Percentiles rank a stretch among this genome's conserved stretches.
Evolutionary conservation across 2,888 invertebrate genomes (phyloP).

Genomic region (Torymus auratus): DNA sequence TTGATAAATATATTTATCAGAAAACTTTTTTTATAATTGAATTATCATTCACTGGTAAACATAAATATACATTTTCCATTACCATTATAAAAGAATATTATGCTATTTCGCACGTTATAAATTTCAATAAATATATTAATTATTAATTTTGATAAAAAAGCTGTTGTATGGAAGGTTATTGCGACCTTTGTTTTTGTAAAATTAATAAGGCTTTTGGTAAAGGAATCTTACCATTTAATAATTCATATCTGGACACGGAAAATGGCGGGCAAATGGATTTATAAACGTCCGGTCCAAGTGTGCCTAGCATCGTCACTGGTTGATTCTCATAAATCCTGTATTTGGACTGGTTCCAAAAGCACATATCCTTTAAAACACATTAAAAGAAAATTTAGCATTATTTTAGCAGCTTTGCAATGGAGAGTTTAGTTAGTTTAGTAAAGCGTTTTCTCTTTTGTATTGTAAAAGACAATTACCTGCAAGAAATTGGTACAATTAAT

Average conservation of each 20-base stretch:
- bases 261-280: slow-evolving; percentile 78
- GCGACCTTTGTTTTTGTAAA: too few species aligned
- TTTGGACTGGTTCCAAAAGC: slow-evolving; percentile 71
- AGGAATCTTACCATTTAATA: slow-evolving; percentile 74
- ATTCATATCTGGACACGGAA: slow-evolving; percentile 76
- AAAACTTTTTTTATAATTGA: too few species aligned
- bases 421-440: neutral
- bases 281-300: slow-evolving; percentile 75
- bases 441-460: neutral
- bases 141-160: too few species aligned
- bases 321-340: slow-evolving; percentile 74
- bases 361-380: slow-evolving; percentile 69
- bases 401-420: neutral
- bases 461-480: slow-evolving; percentile 64
- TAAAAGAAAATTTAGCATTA: slow-evolving; percentile 18
- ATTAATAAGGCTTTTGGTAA: too few species aligned
- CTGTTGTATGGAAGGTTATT: too few species aligned
- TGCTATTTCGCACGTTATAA: too few species aligned
- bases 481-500: slow-evolving; percentile 70
- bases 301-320: slow-evolving; percentile 73
- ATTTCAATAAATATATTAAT: too few species aligned
- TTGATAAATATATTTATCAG: too few species aligned
- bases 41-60: too few species aligned
- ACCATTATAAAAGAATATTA: too few species aligned
- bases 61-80: too few species aligned